Percentiles rank a stretch among this genome's conserved stretches.
Evolutionary conservation across 2,113 vertebrate species (phyloP).

Genomic region (Malaclemys terrapin): DNA sequence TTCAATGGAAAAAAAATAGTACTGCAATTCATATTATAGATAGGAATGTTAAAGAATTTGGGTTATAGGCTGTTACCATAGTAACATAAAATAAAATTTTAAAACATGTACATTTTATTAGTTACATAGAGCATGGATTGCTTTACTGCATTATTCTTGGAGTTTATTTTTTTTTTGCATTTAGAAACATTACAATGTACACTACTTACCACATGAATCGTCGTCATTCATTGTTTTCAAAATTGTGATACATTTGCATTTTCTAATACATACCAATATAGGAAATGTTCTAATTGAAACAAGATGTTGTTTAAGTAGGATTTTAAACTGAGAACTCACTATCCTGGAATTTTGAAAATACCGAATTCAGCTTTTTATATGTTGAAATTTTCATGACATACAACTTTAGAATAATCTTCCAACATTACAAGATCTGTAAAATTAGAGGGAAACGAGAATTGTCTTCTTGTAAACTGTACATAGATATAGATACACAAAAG

Average conservation of each 20-base stretch:
- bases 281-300: neutral
- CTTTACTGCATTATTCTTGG: neutral
- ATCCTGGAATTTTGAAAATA: neutral
- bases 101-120: neutral
- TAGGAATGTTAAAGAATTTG: too few relatives aligned
- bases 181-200: neutral
- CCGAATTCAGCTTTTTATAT: neutral
- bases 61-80: neutral
- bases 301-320: neutral
- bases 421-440: rapidly evolving
- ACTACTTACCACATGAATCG: neutral
- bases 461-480: neutral
- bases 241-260: neutral
- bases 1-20: neutral
- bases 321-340: neutral
- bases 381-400: neutral
- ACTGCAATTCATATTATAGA: neutral
- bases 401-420: neutral
- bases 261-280: neutral
- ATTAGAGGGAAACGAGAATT: neutral
- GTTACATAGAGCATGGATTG: neutral
- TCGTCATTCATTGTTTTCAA: neutral
- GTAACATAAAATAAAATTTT: neutral
- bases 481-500: too few relatives aligned
- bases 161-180: neutral